Base-by-base conservation (phyloP, 2,113 vertebrate species). In the Ciconia stormi region DNA sequence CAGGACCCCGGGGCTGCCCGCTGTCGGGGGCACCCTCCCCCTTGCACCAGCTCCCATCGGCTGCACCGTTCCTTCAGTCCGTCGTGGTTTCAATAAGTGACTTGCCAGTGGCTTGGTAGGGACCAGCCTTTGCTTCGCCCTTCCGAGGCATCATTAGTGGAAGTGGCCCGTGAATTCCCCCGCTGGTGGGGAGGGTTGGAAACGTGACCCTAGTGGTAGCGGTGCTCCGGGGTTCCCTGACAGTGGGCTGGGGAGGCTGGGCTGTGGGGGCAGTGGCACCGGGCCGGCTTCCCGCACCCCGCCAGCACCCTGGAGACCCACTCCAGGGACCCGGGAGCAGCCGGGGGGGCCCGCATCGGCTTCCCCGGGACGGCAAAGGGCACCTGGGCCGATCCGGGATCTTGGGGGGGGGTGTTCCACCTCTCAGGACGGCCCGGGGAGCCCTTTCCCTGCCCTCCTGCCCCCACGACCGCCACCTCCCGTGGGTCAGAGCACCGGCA, bases 221-320 rank as follows among this genome's bases (percentile, higher is more conserved):
- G 6, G 34, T 12, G n/a, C 61, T 12, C 16, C 7, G 8, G 21
- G 34, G 49, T 3, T 55, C 26, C 32, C 42, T 10, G 38, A 29
- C n/a, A 16, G 47, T 4, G 1, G 20, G 70, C 13, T 5, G 11
- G 30, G 23, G 23, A 10, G 38, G 32, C 25, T 47, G 79, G n/a
- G 42, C 40, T 44, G 26, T 1, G 32, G 55, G 36, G 9, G 30
- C 55, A 9, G 55, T 3, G 9, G 38, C 34, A 47, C 40, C 1
- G 4, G 38, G 50, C 16, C 2, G 2, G 22, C 34, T 9, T 47
- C 40, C 40, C 6, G 1, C 32, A 17, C 3, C 1, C 34, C 11
- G 6, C 38, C 55, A 55, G 40, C 69, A 21, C 49, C 49, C 47
- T 6, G 9, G 25, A 34, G 10, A 70, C 65, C 67, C 6, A 1